Base-by-base conservation (phyloP, 2,888 invertebrate genomes). In the Anticlea derivata region DNA sequence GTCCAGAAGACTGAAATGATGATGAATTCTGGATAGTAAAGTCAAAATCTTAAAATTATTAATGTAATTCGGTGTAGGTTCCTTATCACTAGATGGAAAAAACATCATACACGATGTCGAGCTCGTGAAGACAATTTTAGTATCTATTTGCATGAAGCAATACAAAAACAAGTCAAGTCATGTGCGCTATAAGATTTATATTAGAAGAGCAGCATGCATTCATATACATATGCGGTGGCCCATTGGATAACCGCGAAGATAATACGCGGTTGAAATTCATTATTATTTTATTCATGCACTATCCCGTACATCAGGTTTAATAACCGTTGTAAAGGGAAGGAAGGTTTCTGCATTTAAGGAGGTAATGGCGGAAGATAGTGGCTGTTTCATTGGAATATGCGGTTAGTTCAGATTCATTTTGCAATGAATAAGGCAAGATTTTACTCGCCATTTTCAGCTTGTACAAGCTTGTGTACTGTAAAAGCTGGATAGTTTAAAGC, bases 281-380 rank as follows among this genome's bases (percentile, higher is more conserved):
- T 82, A 84, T 81, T 78, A 86, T 85, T 85, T 83, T 85, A 86
- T 86, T 85, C 84, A 84, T 80, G 73, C 73, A 71, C 54, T 53
- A 45, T 45, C 41, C 33, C 33, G 12, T 49, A 37, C 52, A 33
- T 57, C 61, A 63, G 68, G 78, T 80, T 83, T 83, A 83, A 80
- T 76, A 79, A 37, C 35, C 33, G 41, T 33, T 47, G 46, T 41
- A 46, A 45, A 39, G 23, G 39, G 33, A 27, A 50, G 20, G 50
- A 44, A 37, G 35, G 35, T 49, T 40, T 35, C 48, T 34, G 31
- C 41, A 41, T 31, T 46, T 35, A 41, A 12, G 45, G 20, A 38
- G 41, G 20, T 49, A 41, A 37, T 37, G 29, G 24, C 30, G 31
- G 49, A 31, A 31, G 45, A 51, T 46, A 30, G 40, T 20, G 39